Evolutionary conservation across 2,113 vertebrate species (phyloP).

Genomic region (Sander lucioperca): DNA sequence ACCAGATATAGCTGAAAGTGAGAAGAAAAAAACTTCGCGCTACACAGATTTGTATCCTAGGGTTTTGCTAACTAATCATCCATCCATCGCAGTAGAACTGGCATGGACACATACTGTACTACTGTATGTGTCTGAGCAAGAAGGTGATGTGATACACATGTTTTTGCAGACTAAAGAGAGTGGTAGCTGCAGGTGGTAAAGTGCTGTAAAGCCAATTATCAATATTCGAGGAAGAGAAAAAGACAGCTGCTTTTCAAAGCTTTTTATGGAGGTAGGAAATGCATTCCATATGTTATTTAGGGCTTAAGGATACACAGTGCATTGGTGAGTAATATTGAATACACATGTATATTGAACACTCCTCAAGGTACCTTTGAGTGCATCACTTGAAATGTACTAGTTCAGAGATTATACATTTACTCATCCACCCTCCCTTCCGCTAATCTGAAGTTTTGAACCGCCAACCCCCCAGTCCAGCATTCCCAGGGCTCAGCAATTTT

Average conservation of each 20-base stretch:
- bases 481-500: neutral
- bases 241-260: constrained; percentile 9
- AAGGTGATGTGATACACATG: neutral
- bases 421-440: neutral
- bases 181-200: constrained; percentile 3
- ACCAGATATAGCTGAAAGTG: neutral
- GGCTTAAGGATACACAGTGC: constrained; percentile 3
- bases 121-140: neutral
- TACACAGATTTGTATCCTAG: neutral
- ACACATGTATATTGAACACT: constrained; percentile 15
- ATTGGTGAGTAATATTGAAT: constrained; percentile 31
- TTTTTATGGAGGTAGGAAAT: constrained; percentile 9
- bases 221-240: neutral
- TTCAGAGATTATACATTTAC: constrained; percentile 24
- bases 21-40: neutral
- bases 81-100: no score
- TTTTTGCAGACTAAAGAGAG: neutral
- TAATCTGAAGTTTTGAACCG: constrained; percentile 11
- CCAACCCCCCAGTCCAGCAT: neutral
- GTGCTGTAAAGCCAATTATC: neutral
- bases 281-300: constrained; percentile 13
- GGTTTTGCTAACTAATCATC: neutral
- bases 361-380: constrained; percentile 3
- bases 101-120: neutral
- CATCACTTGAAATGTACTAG: constrained; percentile 21